These are phyloP conservation scores for Tapirus terrestris DNA, from an alignment of 2,113 vertebrate genomes.

Conservation along the genomic window DNA sequence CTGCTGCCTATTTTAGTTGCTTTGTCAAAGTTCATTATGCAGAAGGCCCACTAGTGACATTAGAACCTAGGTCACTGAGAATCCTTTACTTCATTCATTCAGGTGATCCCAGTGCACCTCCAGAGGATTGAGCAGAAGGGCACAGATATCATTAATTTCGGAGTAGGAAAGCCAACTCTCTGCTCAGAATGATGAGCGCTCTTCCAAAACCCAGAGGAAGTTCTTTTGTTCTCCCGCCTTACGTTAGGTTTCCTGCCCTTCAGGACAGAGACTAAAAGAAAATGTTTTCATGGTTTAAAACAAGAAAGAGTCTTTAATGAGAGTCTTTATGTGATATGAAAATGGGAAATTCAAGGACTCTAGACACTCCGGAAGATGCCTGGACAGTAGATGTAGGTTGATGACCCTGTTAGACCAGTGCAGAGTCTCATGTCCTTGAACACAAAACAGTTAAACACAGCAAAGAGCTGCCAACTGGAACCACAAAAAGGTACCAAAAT, in stretches of 20 bases:
- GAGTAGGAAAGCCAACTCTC: background rate
- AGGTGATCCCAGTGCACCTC: background rate
- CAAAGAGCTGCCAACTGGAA: background rate
- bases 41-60: background rate
- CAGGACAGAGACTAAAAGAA: background rate
- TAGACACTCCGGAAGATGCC: background rate
- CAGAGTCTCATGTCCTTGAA: background rate
- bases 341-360: background rate
- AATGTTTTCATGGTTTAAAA: background rate
- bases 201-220: background rate
- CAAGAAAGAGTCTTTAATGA: background rate
- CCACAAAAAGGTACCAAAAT: background rate
- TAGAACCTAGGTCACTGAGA: background rate
- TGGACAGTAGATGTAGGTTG: background rate
- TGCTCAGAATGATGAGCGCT: background rate
- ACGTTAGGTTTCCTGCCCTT: background rate
- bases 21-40: background rate
- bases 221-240: background rate
- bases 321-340: background rate
- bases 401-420: background rate
- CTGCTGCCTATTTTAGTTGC: background rate
- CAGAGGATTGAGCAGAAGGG: background rate
- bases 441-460: background rate
- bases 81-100: background rate
- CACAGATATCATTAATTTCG: background rate